Percentiles rank a stretch among this genome's conserved stretches.
Evolutionary conservation across 1,140 invertebrate genomes (phyloP).

Genomic region (Trichogramma pretiosum): DNA sequence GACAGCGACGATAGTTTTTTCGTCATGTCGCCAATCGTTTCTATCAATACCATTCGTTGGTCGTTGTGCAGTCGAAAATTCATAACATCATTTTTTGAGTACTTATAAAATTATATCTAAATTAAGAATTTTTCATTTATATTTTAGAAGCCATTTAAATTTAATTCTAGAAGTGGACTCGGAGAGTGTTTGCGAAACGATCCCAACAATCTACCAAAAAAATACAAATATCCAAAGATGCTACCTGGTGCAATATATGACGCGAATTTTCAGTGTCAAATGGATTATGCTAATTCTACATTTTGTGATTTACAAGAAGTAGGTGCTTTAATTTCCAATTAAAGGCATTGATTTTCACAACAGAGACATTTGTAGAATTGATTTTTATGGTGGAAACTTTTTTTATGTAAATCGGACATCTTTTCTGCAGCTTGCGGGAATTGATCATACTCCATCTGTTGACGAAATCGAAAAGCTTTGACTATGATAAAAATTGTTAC

Average conservation of each 20-base stretch:
- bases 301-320: constrained; percentile 33
- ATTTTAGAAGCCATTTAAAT: neutral
- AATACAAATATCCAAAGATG: constrained; percentile 47
- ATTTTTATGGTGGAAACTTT: too few relatives aligned
- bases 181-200: constrained; percentile 59
- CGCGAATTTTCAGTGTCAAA: constrained; percentile 55
- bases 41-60: constrained; percentile 53
- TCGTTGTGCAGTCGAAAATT: constrained; percentile 56
- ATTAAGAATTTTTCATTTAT: neutral
- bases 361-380: neutral
- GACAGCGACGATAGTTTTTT: constrained; percentile 41
- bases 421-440: too few relatives aligned
- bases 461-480: too few relatives aligned
- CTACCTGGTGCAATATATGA: constrained; percentile 63
- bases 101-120: constrained; percentile 11
- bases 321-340: neutral
- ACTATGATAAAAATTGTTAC: too few relatives aligned
- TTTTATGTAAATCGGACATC: too few relatives aligned
- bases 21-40: constrained; percentile 59
- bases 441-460: too few relatives aligned
- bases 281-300: constrained; percentile 34
- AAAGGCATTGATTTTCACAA: neutral
- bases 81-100: constrained; percentile 61
- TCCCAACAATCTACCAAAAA: constrained; percentile 45
- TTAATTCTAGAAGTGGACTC: constrained; percentile 48